A percentile compares a stretch with the other conserved stretches of the same genome.
Conservation (phyloP, 30 jellyfish, hydroid and myxozoan species). For the Hydra vulgaris region DNA sequence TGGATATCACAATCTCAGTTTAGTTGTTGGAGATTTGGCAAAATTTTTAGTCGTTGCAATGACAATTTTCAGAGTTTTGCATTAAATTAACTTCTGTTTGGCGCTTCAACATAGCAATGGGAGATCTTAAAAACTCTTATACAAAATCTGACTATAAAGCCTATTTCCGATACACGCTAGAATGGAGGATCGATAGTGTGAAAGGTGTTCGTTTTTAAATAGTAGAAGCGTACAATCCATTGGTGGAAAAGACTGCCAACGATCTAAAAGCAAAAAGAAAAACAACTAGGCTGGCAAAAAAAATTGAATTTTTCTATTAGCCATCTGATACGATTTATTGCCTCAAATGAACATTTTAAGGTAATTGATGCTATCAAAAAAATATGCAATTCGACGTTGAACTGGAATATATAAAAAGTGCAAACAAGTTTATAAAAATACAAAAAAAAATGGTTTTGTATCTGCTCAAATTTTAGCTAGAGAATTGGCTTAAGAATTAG, state of each 20-base stretch:
- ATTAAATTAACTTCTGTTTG: too few species aligned
- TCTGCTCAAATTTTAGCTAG: too few species aligned
- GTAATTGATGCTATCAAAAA: neutral
- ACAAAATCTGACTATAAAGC: neutral
- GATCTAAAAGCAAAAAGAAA: neutral
- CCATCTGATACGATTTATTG: neutral
- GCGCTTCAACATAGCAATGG: neutral
- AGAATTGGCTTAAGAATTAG: too few species aligned
- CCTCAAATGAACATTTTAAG: neutral
- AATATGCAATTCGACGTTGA: too few species aligned
- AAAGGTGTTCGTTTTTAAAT: too few species aligned
- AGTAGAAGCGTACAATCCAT: neutral
- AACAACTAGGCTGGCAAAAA: neutral
- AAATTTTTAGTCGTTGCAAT: neutral
- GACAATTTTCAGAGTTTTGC: neutral
- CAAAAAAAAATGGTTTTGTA: too few species aligned
- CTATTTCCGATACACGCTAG: neutral
- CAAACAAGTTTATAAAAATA: too few species aligned
- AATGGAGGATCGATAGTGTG: neutral
- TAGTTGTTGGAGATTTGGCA: too few species aligned
- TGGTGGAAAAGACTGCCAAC: neutral
- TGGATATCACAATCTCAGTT: neutral
- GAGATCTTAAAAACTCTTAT: neutral
- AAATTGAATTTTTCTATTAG: too few species aligned
- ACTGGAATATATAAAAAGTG: too few species aligned